These are phyloP conservation scores for Heliconius hewitsoni DNA, from an alignment of 1,140 invertebrate species.

Conservation along the genomic window DNA sequence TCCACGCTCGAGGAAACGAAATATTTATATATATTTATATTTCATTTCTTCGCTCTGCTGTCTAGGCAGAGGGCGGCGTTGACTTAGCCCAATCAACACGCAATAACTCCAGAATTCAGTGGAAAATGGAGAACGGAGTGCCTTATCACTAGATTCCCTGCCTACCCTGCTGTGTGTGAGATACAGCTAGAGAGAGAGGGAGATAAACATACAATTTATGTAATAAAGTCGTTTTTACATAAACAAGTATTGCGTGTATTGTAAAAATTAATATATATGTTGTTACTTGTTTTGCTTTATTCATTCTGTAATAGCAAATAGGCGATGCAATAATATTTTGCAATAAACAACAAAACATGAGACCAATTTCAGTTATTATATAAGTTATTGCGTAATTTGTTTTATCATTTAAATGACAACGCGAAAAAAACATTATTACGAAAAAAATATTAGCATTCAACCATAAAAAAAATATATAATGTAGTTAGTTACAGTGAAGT, in stretches of 20 bases:
- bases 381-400: slow-evolving; percentile 18
- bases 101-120: too few relatives aligned
- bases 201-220: background rate
- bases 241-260: background rate
- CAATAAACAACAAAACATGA: slow-evolving; percentile 25
- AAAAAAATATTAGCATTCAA: background rate
- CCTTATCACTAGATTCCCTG: too few relatives aligned
- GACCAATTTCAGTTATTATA: slow-evolving; percentile 28
- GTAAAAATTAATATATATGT: background rate
- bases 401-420: slow-evolving; percentile 5
- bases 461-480: background rate
- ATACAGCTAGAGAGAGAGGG: too few relatives aligned
- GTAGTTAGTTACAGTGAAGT: background rate
- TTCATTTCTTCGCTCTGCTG: too few relatives aligned
- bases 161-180: too few relatives aligned
- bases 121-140: too few relatives aligned
- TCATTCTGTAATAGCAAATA: slow-evolving; percentile 9
- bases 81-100: too few relatives aligned
- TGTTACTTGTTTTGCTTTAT: background rate
- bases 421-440: background rate
- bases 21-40: too few relatives aligned
- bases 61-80: too few relatives aligned
- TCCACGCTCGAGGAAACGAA: too few relatives aligned
- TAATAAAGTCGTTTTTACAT: background rate
- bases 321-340: slow-evolving; percentile 23